Percentiles rank a stretch among this genome's conserved stretches.
phyloP scores from a whole-genome alignment of 2,888 invertebrate genomes.

The Noctua pronuba region DNA sequence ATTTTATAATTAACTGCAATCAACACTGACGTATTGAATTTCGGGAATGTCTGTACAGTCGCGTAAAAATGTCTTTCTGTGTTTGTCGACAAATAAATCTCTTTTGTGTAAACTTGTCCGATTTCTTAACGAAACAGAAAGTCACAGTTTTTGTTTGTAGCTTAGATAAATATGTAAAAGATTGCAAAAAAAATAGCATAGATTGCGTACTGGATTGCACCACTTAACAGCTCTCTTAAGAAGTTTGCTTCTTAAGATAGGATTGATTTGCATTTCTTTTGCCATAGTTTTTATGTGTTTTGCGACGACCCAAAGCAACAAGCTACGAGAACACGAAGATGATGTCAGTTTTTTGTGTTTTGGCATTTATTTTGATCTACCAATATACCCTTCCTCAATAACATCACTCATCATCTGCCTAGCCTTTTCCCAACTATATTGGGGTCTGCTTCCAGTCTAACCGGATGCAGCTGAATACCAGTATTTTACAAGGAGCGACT shows the following conservation, averaged over 20 bases:
- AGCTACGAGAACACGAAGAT: not conserved
- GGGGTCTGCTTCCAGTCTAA: too few species aligned
- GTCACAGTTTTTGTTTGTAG: not conserved
- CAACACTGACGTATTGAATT: constrained; percentile 90
- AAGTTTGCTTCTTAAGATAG: too few species aligned
- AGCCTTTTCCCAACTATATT: too few species aligned
- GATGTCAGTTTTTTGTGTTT: not conserved
- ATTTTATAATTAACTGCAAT: constrained; percentile 91
- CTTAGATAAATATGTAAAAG: not conserved
- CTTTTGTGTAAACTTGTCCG: constrained; percentile 3
- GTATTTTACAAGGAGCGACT: too few species aligned
- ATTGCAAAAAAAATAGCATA: not conserved
- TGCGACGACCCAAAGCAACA: not conserved
- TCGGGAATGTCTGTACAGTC: constrained; percentile 83
- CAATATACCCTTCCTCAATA: not conserved
- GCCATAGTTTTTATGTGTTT: not conserved
- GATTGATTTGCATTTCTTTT: not conserved
- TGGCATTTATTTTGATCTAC: not conserved
- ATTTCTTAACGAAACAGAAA: not conserved
- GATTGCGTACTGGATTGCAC: too few species aligned
- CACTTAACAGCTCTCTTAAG: too few species aligned
- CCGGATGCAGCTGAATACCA: too few species aligned
- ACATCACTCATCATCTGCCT: not conserved
- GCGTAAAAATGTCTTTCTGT: constrained; percentile 61
- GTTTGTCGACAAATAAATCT: constrained; percentile 38